Evolutionary conservation across 2,797 vertebrate genomes (phyloP), one percentile per base, ranked within the genome.

Genomic region (Gadopsis bispinosus): DNA sequence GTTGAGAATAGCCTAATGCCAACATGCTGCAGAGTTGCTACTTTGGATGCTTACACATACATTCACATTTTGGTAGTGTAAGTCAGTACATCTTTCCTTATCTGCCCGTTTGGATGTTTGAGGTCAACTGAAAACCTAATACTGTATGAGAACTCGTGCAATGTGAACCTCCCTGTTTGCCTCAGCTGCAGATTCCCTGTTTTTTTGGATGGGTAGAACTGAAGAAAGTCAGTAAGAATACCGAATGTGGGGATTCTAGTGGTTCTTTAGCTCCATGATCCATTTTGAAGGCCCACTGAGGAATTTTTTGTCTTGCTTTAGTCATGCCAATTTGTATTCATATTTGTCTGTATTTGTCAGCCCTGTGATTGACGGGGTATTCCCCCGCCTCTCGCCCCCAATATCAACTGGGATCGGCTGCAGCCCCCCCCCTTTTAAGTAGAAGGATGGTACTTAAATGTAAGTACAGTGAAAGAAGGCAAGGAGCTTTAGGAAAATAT

Each of bases 111-210:
- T 64, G 13, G 22, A 64, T 39, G 26, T 20, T 45, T 69, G 22
- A 48, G 4, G n/a, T 76, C 9, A 26, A 13, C 19, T 26, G 47
- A 35, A 43, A 17, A 35, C 33, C 56, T 61, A 29, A 39, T 33
- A 26, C 22, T 53, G 8, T 51, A 37, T 16, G 22, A 60, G 26
- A 33, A 39, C 22, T 35, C 20, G 37, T 35, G 65, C 64, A 26
- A 14, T n/a, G 8, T 58, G 51, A 58, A 35, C n/a, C 47, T 60
- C n/a, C 33, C 33, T 41, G 63, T 59, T 75, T 59, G 22, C 9
- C 1, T 59, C 33, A 39, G 41, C 26, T 19, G 14, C 16, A 39
- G 29, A 37, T 65, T 33, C 20, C 12, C 11, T 1, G 2, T 47
- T 33, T 47, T 4, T 47, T 55, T 35, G 33, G 26, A n/a, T 31